These are phyloP conservation scores for Haliclona indistincta DNA, from an alignment of 37 sponge, comb jelly and placozoan genomes.

Conservation along the genomic window DNA sequence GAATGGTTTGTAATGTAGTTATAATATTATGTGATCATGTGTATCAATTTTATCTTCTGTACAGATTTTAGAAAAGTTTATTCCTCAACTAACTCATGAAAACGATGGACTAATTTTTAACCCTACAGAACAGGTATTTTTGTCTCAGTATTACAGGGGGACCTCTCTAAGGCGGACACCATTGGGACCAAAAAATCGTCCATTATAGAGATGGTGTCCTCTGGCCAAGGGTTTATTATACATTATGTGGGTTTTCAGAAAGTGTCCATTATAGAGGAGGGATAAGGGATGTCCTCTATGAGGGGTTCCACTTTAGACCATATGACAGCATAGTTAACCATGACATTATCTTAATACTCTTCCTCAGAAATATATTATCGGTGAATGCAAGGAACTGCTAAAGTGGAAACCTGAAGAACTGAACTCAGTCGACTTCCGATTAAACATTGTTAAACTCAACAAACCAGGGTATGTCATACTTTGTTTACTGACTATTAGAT, in stretches of 20 bases:
- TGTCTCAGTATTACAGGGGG: background rate
- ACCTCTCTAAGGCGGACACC: no score
- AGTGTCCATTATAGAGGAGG: slow-evolving; percentile 6
- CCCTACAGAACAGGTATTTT: slow-evolving; percentile 70
- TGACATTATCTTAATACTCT: background rate
- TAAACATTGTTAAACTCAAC: slow-evolving; percentile 62
- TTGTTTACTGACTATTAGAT: background rate
- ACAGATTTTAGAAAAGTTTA: slow-evolving; percentile 76
- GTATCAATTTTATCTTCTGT: background rate
- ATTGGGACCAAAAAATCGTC: no score
- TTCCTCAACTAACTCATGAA: slow-evolving; percentile 80
- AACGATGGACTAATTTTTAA: slow-evolving; percentile 93
- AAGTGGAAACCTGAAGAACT: slow-evolving; percentile 98
- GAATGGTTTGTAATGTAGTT: slow-evolving; percentile 25
- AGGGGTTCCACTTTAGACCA: background rate
- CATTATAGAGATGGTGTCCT: no score
- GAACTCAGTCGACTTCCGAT: slow-evolving; percentile 91
- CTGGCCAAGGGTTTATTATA: no score
- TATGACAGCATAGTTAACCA: background rate
- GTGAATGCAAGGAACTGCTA: slow-evolving; percentile 68
- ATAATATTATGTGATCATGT: background rate
- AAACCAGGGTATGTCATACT: slow-evolving; percentile 48
- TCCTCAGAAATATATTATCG: slow-evolving; percentile 75
- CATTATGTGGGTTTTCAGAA: background rate
- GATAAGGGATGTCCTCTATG: no score